Percentiles rank a stretch among this genome's conserved stretches.
Conservation (phyloP, 2,113 vertebrate genomes). For the Capreolus pygargus region DNA sequence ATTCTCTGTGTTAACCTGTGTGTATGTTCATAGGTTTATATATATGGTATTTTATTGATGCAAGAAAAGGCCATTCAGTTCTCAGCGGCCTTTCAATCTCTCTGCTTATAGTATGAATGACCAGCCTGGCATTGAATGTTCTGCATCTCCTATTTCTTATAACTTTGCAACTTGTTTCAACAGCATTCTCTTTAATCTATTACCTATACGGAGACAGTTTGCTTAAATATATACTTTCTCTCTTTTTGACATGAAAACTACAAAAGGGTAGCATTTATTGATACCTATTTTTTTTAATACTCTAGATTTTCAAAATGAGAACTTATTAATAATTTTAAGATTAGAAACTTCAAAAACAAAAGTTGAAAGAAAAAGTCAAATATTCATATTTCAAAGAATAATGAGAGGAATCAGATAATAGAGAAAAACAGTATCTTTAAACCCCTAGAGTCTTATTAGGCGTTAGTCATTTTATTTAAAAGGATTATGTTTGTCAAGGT, state of each 20-base stretch:
- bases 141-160: not conserved
- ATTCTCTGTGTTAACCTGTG: not conserved
- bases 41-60: not conserved
- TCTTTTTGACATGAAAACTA: not conserved
- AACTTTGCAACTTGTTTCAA: not conserved
- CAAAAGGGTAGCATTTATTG: not conserved
- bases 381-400: not conserved
- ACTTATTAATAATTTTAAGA: not conserved
- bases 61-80: not conserved
- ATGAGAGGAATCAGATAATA: not conserved
- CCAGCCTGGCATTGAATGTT: not conserved
- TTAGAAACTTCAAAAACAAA: not conserved
- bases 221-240: not conserved
- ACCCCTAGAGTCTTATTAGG: not conserved
- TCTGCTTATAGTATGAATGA: not conserved
- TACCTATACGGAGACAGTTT: not conserved
- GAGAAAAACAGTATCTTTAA: not conserved
- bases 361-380: not conserved
- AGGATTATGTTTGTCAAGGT: not conserved
- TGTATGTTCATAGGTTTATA: not conserved
- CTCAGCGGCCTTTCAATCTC: not conserved
- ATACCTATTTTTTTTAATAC: not conserved
- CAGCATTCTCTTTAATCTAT: not conserved
- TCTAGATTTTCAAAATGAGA: not conserved
- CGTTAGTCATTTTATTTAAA: not conserved